Evolutionary conservation across 1,140 invertebrate species (phyloP), one percentile per base, ranked within the genome.

Genomic region (Himalopsyche phryganea): DNA sequence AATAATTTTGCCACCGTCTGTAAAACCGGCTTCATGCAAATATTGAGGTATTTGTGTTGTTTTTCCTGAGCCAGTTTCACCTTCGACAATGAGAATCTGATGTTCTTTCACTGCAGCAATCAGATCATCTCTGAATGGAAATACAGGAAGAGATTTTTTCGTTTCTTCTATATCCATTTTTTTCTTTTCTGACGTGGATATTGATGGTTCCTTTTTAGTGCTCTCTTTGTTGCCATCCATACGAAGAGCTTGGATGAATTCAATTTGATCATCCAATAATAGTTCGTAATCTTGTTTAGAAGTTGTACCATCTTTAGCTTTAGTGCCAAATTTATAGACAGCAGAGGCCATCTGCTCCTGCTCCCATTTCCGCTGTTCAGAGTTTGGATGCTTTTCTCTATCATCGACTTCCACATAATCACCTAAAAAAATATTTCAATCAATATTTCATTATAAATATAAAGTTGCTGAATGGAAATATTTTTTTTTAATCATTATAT

Each of bases 11-110:
- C 85, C 85, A 70, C 90, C 85, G 42, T 85, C 76, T 6, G 89
- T 90, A 68, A 89, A 95, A 41, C 94, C 95, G 41, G 92, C 89
- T 71, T 99, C 91, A 71, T 94, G 83, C 0, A 99, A 78, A 79
- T 98, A 99, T 72, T 99, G 97, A 6, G 97, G 95, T 61, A 99
- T 93, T 78, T 99, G 97, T 4, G 97, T 99, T 0, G 97, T 99
- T 83, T 98, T 98, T 4, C 97, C 96, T 13, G 92, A 95, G 0
- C 96, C 96, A 13, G 96, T 98, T 82, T 98, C 96, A 44, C 98
- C 98, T 79, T 98, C 96, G 61, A 99, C 93, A 64, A 99, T 98
- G 0, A 98, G 75, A 61, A 94, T 80, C 77, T 98, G 94, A 78
- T 98, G 90, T 44, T 92, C 85, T 66, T 77, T 81, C 10, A 98